These are phyloP conservation scores for Drosophila virilis DNA, from an alignment of 1,140 invertebrate genomes.

Conservation along the genomic window DNA sequence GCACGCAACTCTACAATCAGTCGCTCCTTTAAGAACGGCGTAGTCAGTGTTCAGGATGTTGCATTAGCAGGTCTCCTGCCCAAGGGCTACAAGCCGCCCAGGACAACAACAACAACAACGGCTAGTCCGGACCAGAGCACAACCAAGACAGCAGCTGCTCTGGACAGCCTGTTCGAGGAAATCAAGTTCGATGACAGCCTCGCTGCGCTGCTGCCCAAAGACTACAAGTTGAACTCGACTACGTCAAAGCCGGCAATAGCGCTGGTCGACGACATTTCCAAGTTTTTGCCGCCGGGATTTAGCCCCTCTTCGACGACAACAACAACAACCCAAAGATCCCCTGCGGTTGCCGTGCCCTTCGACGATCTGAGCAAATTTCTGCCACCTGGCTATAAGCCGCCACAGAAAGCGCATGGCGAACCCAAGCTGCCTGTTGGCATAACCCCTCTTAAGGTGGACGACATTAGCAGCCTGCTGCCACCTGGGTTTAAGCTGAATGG, in stretches of 20 bases:
- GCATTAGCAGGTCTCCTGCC: conserved; percentile 86
- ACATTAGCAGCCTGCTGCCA: conserved; percentile 85
- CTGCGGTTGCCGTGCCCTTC: conserved; percentile 84
- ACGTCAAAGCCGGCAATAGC: conserved; percentile 62
- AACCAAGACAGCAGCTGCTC: conserved; percentile 35
- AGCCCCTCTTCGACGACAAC: conserved; percentile 85
- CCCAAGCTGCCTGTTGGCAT: conserved; percentile 40
- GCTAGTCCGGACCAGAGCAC: conserved; percentile 23
- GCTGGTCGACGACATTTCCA: conserved; percentile 85
- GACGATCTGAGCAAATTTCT: conserved; percentile 84
- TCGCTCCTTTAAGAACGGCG: conserved; percentile 76
- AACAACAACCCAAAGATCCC: conserved; percentile 33
- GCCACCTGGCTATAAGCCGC: conserved; percentile 86
- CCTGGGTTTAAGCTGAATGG: conserved; percentile 86
- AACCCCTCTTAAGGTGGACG: conserved; percentile 71
- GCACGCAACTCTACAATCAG: conserved; percentile 80
- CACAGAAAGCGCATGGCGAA: conserved; percentile 64
- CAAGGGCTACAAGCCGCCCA: conserved; percentile 86
- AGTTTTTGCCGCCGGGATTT: conserved; percentile 88
- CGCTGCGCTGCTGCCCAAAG: conserved; percentile 87
- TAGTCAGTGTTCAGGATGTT: conserved; percentile 69
- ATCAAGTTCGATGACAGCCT: conserved; percentile 75
- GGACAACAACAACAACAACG: conserved; percentile 84
- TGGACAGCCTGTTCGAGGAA: conserved; percentile 69
- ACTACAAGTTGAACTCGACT: conserved; percentile 85